Evolutionary conservation across 2,888 invertebrate species (phyloP), one percentile per base, ranked within the genome.

Genomic region (Sminthurinus aureus): DNA sequence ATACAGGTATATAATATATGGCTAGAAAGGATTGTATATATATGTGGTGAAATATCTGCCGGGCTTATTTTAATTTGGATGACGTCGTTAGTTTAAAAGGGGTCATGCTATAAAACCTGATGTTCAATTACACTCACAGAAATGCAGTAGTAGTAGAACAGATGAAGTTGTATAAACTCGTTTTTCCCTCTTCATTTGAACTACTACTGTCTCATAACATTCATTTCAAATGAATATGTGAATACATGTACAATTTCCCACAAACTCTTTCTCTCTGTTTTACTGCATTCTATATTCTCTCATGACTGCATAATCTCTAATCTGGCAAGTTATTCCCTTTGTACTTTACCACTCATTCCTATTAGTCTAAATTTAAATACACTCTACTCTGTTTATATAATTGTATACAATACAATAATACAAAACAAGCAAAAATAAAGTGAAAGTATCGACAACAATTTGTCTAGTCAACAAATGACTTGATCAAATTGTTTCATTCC

Each of bases 11-110:
- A 38, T 38, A 38, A 38, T 38, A 6, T 38, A n/a, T 38, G 38
- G 6, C 1, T 38, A 38, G 38, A 6, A 6, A 38, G 38, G 38
- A 38, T 38, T 38, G 38, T 38, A 38, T 38, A 38, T 38, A 38
- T 38, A 38, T 38, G 38, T 38, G 22, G 69, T 22, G 69, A 22
- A 38, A 83, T 85, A 77, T 85, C 86, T 85, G 75, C 75, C 82
- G 85, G 87, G 87, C 86, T 84, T 85, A 83, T 84, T 87, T 86
- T 87, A 87, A 87, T 86, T 87, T 87, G 86, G 86, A 86, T 85
- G 85, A 85, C 84, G 85, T 87, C 85, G 82, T 85, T 85, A 83
- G 80, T 83, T 81, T 81, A 81, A 52, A 76, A 83, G 82, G 80
- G 82, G 78, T 84, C 85, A 81, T 84, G 76, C 81, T 74, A 83